Percentiles rank a stretch among this genome's conserved stretches.
These are phyloP conservation scores for Lypha dubia DNA, from an alignment of 2,888 invertebrate species.

Conservation along the genomic window DNA sequence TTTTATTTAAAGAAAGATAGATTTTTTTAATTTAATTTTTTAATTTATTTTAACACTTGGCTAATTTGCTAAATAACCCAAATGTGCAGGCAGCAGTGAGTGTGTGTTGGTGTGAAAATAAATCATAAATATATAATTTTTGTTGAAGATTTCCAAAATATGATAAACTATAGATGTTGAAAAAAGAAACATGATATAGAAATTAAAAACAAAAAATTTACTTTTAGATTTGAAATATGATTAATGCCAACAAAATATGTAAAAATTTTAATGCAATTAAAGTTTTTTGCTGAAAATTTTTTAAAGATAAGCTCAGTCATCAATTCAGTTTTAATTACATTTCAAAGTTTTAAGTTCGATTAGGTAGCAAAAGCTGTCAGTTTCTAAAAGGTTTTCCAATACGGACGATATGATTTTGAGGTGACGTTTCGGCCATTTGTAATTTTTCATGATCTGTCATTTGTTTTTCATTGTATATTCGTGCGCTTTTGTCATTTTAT, in stretches of 20 bases:
- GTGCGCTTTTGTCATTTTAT: no score
- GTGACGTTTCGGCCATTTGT: no score
- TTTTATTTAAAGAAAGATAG: constrained; percentile 11
- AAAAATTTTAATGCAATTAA: no score
- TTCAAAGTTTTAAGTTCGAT: no score
- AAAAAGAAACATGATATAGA: constrained; percentile 10
- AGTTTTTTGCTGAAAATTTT: not conserved
- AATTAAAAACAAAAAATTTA: not conserved
- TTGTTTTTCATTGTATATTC: no score
- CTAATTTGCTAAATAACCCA: constrained; percentile 67
- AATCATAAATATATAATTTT: constrained; percentile 10
- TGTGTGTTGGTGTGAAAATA: constrained; percentile 3
- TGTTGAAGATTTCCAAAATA: constrained; percentile 40
- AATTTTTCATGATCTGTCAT: no score
- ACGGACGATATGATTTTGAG: no score
- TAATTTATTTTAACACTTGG: constrained; percentile 67
- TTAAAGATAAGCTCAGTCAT: not conserved
- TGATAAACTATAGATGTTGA: constrained; percentile 21
- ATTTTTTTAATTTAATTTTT: constrained; percentile 4
- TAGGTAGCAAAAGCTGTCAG: no score
- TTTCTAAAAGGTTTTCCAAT: no score
- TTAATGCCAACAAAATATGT: not conserved
- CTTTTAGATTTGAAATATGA: not conserved
- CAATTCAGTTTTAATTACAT: not conserved
- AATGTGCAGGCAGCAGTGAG: constrained; percentile 64